These are phyloP conservation scores for Manis javanica DNA, from an alignment of 2,797 vertebrate genomes.

Conservation along the genomic window DNA sequence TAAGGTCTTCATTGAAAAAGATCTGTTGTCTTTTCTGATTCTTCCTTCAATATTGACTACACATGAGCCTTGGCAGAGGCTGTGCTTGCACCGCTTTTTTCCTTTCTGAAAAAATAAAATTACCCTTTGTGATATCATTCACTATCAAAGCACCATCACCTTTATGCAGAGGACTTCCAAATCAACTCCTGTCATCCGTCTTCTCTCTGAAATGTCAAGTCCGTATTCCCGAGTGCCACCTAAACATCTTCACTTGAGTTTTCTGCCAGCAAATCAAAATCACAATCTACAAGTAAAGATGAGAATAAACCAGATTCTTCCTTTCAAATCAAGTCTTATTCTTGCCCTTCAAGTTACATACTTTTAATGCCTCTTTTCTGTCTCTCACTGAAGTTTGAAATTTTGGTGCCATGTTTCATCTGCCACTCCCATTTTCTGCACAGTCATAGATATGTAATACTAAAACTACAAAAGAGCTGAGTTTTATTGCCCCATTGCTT, in stretches of 20 bases:
- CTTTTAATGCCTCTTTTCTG: background rate
- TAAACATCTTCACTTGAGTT: background rate
- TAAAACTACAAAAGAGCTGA: background rate
- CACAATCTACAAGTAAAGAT: background rate
- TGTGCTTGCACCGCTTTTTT: background rate
- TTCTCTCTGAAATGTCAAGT: background rate
- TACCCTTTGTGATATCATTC: background rate
- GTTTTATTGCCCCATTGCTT: background rate
- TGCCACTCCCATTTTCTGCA: background rate
- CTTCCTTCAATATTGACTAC: background rate
- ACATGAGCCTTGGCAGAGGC: background rate
- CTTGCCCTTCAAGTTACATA: background rate
- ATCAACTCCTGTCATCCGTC: background rate
- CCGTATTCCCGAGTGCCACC: background rate
- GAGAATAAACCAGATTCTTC: background rate
- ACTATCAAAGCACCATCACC: constrained; percentile 3
- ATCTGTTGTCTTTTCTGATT: background rate
- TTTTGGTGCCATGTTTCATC: background rate
- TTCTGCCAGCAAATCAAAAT: constrained; percentile 16
- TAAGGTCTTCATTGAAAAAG: constrained; percentile 11
- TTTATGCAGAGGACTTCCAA: background rate
- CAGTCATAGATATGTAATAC: background rate
- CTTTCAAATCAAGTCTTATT: background rate
- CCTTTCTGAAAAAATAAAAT: background rate
- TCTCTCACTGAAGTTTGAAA: background rate